These are phyloP conservation scores for Argyrosomus japonicus DNA, from an alignment of 2,113 vertebrate species.

Conservation along the genomic window DNA sequence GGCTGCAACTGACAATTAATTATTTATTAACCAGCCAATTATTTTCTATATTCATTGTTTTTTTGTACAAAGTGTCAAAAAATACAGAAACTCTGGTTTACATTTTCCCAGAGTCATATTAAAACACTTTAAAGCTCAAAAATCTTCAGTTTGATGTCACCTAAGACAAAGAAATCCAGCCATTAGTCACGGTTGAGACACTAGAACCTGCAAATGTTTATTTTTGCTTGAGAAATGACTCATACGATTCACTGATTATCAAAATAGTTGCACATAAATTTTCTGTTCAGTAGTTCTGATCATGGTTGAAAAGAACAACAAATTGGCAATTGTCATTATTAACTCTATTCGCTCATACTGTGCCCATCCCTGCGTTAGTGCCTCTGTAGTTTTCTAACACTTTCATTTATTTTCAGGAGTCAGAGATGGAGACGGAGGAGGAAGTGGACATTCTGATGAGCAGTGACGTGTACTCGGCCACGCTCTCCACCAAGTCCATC, in stretches of 20 bases:
- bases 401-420: conserved; percentile 86
- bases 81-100: background rate
- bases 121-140: background rate
- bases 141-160: background rate
- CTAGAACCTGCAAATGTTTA: background rate
- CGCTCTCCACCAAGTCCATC: conserved; percentile 98
- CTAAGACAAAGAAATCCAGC: background rate
- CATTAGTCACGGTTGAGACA: background rate
- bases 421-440: conserved; percentile 98
- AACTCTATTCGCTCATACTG: too few species aligned
- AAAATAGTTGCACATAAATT: background rate
- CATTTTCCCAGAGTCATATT: background rate
- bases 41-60: background rate
- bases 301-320: background rate
- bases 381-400: background rate
- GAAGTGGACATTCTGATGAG: conserved; percentile 99
- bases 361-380: background rate
- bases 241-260: background rate
- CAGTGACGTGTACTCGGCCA: conserved; percentile 98
- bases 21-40: background rate
- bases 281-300: background rate
- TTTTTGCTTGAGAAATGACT: background rate
- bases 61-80: background rate
- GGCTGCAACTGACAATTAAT: background rate
- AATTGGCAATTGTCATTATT: background rate